Conservation (phyloP, 2,113 vertebrate species). For the Ondatra zibethicus region DNA sequence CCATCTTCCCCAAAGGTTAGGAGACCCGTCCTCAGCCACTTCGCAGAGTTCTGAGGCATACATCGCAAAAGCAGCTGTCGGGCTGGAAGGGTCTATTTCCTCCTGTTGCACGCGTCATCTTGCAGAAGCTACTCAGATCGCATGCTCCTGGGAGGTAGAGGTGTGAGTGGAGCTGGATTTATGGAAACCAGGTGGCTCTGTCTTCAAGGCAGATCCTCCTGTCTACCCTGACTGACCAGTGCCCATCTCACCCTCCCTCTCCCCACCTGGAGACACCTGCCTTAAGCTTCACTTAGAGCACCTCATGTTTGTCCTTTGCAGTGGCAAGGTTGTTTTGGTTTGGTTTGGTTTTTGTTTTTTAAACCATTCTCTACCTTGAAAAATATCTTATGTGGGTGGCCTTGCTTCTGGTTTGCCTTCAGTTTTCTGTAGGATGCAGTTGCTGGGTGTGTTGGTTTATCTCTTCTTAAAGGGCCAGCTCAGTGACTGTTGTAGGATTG, state of each 20-base stretch:
- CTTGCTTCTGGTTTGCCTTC: neutral
- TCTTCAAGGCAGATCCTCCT: neutral
- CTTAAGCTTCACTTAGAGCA: neutral
- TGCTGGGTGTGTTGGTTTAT: neutral
- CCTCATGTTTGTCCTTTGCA: neutral
- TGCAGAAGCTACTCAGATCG: neutral
- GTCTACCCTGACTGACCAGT: neutral
- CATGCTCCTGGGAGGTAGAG: neutral
- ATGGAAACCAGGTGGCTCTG: neutral
- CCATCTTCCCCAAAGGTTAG: neutral
- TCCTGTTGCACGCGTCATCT: neutral
- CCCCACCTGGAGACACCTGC: neutral
- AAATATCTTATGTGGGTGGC: neutral
- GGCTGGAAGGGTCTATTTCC: neutral
- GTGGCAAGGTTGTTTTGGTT: neutral
- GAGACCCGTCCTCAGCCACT: neutral
- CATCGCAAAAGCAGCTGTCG: neutral
- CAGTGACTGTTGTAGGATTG: neutral
- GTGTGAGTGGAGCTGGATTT: neutral
- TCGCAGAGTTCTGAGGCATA: neutral
- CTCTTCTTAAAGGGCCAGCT: constrained; percentile 1
- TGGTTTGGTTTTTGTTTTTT: neutral
- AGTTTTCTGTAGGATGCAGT: neutral
- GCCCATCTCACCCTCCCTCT: neutral
- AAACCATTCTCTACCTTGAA: constrained; percentile 4